A percentile compares a stretch with the other conserved stretches of the same genome.
These are phyloP conservation scores for Trichogramma evanescens DNA, from an alignment of 2,888 invertebrate genomes.

Conservation along the genomic window DNA sequence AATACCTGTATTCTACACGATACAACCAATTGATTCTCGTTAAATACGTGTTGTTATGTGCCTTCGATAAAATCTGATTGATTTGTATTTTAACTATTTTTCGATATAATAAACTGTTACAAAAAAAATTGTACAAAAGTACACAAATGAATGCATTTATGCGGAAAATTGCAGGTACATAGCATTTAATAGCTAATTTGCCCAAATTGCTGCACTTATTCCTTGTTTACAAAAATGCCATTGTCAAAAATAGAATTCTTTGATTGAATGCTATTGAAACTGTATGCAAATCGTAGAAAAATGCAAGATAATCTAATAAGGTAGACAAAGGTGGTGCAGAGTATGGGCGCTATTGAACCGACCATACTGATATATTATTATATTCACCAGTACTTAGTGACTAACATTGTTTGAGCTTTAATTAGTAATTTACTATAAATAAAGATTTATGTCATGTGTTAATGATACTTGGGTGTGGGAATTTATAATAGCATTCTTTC, in stretches of 20 bases:
- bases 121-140: too few relatives aligned
- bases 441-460: constrained; percentile 49
- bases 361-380: constrained; percentile 42
- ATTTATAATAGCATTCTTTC: constrained; percentile 21
- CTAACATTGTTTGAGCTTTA: constrained; percentile 49
- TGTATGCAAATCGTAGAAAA: too few relatives aligned
- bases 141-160: too few relatives aligned
- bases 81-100: too few relatives aligned
- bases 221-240: too few relatives aligned
- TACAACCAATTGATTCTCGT: constrained; percentile 13
- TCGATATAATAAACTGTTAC: too few relatives aligned
- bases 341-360: constrained; percentile 37
- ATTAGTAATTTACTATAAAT: constrained; percentile 47
- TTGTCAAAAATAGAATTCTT: too few relatives aligned
- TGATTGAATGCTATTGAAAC: too few relatives aligned
- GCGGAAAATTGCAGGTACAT: too few relatives aligned
- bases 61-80: constrained; percentile 6
- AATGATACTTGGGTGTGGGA: constrained; percentile 47
- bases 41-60: constrained; percentile 13
- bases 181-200: too few relatives aligned
- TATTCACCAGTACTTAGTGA: constrained; percentile 46
- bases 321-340: constrained; percentile 29
- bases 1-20: too few relatives aligned
- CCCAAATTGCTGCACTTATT: too few relatives aligned
- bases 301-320: background rate